Evolutionary conservation across 2,113 vertebrate species (phyloP).

Genomic region (Baryphthengus martii): DNA sequence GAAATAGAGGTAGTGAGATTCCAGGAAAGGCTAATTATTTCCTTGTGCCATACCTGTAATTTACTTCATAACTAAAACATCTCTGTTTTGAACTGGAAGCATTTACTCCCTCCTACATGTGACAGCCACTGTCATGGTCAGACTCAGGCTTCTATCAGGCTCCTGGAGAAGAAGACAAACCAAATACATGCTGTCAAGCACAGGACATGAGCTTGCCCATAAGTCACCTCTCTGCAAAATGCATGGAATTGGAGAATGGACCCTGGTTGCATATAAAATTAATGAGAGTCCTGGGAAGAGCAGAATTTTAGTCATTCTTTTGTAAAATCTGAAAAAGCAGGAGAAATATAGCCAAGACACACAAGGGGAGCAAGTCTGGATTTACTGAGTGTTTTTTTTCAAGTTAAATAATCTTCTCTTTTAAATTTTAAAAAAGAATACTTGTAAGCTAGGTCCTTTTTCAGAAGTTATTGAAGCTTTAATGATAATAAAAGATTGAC

Average conservation of each 20-base stretch:
- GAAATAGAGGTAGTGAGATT: not conserved
- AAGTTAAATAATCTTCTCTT: not conserved
- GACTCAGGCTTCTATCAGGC: not conserved
- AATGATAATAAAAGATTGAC: not conserved
- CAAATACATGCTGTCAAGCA: not conserved
- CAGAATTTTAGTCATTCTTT: not conserved
- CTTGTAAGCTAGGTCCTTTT: not conserved
- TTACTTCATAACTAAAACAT: not conserved
- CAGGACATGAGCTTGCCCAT: not conserved
- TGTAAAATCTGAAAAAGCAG: not conserved
- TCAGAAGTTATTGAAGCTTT: not conserved
- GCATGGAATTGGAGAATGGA: accelerated
- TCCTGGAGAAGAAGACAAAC: not conserved
- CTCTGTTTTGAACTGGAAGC: not conserved
- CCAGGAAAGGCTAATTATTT: not conserved
- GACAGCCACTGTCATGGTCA: not conserved
- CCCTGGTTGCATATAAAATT: not conserved
- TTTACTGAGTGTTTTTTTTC: not conserved
- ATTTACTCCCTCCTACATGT: accelerated
- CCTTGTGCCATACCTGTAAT: not conserved
- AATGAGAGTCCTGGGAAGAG: not conserved
- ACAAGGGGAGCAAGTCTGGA: not conserved
- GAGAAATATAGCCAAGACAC: not conserved
- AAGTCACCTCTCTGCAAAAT: not conserved
- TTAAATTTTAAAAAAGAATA: not conserved